Evolutionary conservation across 2,113 vertebrate genomes (phyloP).

Genomic region (Beaufortia kweichowensis): DNA sequence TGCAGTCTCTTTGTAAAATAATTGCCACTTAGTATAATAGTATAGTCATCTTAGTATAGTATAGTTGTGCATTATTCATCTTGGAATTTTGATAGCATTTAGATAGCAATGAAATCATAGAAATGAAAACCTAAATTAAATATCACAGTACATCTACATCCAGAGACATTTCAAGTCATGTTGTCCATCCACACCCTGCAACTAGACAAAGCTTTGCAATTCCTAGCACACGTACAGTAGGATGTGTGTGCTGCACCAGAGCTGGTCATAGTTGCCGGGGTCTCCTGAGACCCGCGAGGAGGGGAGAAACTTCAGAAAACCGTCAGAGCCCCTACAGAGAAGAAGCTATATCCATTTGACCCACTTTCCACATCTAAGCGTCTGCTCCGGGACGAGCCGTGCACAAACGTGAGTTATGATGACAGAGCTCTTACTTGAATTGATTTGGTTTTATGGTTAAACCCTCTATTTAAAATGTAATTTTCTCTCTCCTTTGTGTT

Average conservation of each 20-base stretch:
- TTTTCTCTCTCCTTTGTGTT: slow-evolving; percentile 31
- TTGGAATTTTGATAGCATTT: too few relatives aligned
- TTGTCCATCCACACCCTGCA: not conserved
- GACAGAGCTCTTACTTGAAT: slow-evolving; percentile 26
- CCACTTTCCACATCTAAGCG: slow-evolving; percentile 46
- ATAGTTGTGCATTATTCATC: too few relatives aligned
- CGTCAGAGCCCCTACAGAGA: slow-evolving; percentile 43
- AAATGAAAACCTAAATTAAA: too few relatives aligned
- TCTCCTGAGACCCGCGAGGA: not conserved
- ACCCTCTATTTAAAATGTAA: slow-evolving; percentile 33
- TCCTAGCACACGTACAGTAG: not conserved
- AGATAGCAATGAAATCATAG: too few relatives aligned
- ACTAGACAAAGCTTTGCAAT: slow-evolving; percentile 10
- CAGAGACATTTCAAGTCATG: not conserved
- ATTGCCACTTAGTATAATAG: too few relatives aligned
- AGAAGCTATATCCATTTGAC: slow-evolving; percentile 47
- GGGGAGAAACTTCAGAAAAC: slow-evolving; percentile 32
- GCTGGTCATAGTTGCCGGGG: not conserved
- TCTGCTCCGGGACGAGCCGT: slow-evolving; percentile 24
- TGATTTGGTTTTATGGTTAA: slow-evolving; percentile 23
- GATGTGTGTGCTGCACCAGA: not conserved
- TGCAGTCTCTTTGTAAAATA: too few relatives aligned
- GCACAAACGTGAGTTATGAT: slow-evolving; percentile 24
- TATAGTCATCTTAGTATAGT: too few relatives aligned
- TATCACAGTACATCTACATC: too few relatives aligned